These are phyloP conservation scores for Diplazon laetatorius DNA, from an alignment of 2,888 invertebrate genomes.

Conservation along the genomic window DNA sequence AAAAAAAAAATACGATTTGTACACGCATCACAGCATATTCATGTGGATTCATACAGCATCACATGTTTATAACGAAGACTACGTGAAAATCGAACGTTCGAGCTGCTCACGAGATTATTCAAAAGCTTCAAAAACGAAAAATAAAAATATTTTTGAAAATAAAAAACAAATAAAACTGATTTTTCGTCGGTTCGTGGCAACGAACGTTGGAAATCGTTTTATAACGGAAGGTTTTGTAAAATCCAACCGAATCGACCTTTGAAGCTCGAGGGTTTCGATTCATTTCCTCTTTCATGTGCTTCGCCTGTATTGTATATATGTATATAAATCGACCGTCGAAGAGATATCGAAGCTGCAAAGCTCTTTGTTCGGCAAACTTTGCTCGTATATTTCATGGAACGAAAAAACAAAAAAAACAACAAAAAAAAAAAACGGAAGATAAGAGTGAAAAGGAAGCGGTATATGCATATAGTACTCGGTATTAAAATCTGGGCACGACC, in stretches of 20 bases:
- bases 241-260: slow-evolving; percentile 14
- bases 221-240: background rate
- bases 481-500: background rate
- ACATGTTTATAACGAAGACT: no score
- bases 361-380: slow-evolving; percentile 5
- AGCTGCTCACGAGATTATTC: no score
- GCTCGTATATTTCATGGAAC: background rate
- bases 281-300: background rate
- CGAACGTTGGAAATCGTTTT: background rate
- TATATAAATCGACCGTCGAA: background rate
- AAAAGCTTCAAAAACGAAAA: no score
- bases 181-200: background rate
- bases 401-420: background rate
- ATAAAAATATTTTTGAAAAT: no score
- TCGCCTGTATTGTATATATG: no score
- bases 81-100: no score
- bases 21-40: no score
- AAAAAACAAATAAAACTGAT: no score
- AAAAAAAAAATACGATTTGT: no score
- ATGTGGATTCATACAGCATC: no score
- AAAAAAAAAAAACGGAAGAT: background rate
- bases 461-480: background rate
- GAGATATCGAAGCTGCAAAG: background rate
- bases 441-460: background rate
- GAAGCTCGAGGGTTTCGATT: slow-evolving; percentile 8